Conservation (phyloP, 1,140 invertebrate genomes). For the Ylistrum balloti region DNA sequence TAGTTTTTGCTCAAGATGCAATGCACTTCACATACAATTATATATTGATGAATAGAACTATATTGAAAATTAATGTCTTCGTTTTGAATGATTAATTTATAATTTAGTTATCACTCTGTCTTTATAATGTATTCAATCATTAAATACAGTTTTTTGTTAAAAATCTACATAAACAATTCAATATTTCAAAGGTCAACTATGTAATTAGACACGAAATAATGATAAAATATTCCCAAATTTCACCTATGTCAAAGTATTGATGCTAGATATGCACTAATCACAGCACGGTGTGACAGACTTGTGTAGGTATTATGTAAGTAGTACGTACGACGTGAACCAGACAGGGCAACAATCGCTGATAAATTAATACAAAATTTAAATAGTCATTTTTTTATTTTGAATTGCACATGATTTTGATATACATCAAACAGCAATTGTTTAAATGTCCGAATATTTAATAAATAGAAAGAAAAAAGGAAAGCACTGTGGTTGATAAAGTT, state of each 20-base stretch:
- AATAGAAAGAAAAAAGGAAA: not conserved
- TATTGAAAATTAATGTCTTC: not conserved
- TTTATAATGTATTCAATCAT: not conserved
- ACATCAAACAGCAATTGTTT: slow-evolving; percentile 1
- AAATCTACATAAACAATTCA: not conserved
- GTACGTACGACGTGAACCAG: no score
- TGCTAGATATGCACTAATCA: not conserved
- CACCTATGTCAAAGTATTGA: slow-evolving; percentile 11
- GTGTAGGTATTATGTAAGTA: not conserved
- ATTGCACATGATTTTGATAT: not conserved
- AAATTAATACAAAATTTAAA: not conserved
- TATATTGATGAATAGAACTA: not conserved
- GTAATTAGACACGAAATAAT: slow-evolving; percentile 29
- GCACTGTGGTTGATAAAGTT: not conserved
- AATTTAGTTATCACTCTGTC: not conserved
- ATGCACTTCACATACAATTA: no score
- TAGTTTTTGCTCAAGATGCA: no score
- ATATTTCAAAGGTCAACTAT: slow-evolving; percentile 23
- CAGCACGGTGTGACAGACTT: not conserved
- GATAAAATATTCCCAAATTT: slow-evolving; percentile 8
- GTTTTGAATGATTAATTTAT: slow-evolving; percentile 30
- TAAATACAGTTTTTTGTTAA: not conserved
- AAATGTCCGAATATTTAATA: not conserved
- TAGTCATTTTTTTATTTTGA: not conserved
- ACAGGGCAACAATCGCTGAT: not conserved